phyloP scores from a whole-genome alignment of 2,113 vertebrate species.

The human region GRCh38 chr2:172847001-172847500 shows the following conservation, averaged over 20 bases:
- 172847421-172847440: conserved; percentile 52
- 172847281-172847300: background rate
- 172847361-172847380: background rate
- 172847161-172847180: background rate
- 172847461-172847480: conserved; percentile 29
- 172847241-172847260: conserved; percentile 20
- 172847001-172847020: too few species aligned
- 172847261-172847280: background rate
- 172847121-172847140: background rate
- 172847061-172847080: background rate
- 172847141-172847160: background rate
- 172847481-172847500: conserved; percentile 43
- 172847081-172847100: background rate
- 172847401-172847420: conserved; percentile 1
- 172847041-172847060: background rate
- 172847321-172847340: conserved; percentile 50
- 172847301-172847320: background rate
- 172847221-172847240: background rate
- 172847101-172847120: background rate
- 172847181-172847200: background rate
- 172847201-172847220: background rate
- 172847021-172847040: background rate
- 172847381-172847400: conserved; percentile 42
- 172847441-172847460: conserved; percentile 15
- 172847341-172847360: conserved; percentile 6